Evolutionary conservation across 2,797 vertebrate species (phyloP), one percentile per base, ranked within the genome.

Genomic region (Pseudomugil tenellus): DNA sequence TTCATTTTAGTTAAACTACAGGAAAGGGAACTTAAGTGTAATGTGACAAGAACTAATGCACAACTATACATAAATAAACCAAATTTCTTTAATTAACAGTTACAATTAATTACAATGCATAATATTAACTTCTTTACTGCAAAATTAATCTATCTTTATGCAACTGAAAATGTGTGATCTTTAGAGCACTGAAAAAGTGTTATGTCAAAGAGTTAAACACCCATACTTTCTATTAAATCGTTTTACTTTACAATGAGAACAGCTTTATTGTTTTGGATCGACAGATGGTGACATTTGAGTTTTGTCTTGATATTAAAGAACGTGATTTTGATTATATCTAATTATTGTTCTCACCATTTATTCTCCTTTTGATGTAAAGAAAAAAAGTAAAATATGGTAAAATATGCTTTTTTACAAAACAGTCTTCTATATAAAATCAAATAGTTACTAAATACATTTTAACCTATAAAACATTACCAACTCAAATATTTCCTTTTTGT

Each of bases 171-270:
- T 28, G 31, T 48, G 4, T 41, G 17, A 11, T 21, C 16, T 59
- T 69, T 19, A 61, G 55, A 60, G 14, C 16, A 37, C n/a, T 28
- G 43, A 28, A 57, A 35, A 43, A 21, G 14, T 39, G 37, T 17
- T 7, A 25, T 23, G 23, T 25, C 21, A 23, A 48, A 48, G 2
- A 49, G 21, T 13, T 23, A 23, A 0, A 21, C 17, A 25, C 6
- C 23, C n/a, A n/a, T n/a, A n/a, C n/a, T n/a, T n/a, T n/a, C n/a
- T n/a, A n/a, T 23, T 23, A 23, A 3, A 49, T 49, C 25, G 23
- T 11, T 59, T 17, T n/a, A 62, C 5, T 59, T 19, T 11, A 55
- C 17, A 35, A 29, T 58, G 16, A 60, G 56, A 57, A 56, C 37
- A 66, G 13, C 14, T 54, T 68, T 61, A 25, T 56, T 43, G 67